These are phyloP conservation scores for Euphonia xanthogaster DNA, from an alignment of 2,797 vertebrate genomes.

Conservation along the genomic window DNA sequence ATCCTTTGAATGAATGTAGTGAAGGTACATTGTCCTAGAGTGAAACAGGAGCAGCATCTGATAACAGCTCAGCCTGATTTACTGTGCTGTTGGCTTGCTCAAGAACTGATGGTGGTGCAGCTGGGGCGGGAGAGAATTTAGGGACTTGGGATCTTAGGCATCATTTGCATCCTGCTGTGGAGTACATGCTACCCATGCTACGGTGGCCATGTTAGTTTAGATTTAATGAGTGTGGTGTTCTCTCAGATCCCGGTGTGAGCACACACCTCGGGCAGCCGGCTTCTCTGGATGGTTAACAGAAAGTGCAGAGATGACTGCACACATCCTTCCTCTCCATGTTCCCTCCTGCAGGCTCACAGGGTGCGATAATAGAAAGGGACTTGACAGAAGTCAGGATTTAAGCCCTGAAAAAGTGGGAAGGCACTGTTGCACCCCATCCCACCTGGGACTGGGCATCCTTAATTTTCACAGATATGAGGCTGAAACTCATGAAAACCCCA, in stretches of 20 bases:
- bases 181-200: not conserved
- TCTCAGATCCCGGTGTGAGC: not conserved
- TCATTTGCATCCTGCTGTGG: not conserved
- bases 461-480: not conserved
- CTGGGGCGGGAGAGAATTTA: not conserved
- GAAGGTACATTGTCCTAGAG: not conserved
- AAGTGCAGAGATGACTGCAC: not conserved
- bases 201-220: not conserved
- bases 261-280: not conserved
- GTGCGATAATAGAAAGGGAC: not conserved
- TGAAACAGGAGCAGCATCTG: not conserved
- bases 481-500: not conserved
- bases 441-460: not conserved
- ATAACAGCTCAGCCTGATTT: not conserved
- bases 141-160: not conserved
- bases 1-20: not conserved
- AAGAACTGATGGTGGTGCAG: not conserved
- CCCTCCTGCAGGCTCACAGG: not conserved
- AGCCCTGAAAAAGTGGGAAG: not conserved
- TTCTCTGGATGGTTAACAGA: not conserved
- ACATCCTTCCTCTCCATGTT: not conserved
- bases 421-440: not conserved
- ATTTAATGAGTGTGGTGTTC: not conserved
- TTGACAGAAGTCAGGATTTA: not conserved
- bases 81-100: not conserved